Evolutionary conservation across 1,140 invertebrate genomes (phyloP).

Genomic region (Zaprionus ornatus): DNA sequence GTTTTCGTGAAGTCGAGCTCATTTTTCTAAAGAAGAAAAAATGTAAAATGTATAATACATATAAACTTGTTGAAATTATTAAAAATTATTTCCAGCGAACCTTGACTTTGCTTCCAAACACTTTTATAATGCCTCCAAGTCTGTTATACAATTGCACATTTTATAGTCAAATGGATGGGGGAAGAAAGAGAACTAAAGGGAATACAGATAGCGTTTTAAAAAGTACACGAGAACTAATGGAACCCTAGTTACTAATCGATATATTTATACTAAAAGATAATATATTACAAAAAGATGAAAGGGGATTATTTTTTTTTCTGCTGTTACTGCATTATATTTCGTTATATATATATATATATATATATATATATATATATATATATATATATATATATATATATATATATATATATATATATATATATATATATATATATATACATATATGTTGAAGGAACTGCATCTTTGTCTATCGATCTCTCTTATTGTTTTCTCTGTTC

Average conservation of each 20-base stretch:
- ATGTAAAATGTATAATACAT: neutral
- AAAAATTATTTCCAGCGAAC: neutral
- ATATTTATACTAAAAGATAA: constrained; percentile 24
- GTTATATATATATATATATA: too few species aligned
- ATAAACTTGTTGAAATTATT: neutral
- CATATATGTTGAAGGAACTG: constrained; percentile 30
- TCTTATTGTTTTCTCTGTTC: constrained; percentile 3
- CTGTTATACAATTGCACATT: constrained; percentile 54
- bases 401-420: too few species aligned
- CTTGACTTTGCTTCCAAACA: constrained; percentile 23
- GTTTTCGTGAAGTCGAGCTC: constrained; percentile 9
- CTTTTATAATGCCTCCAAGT: constrained; percentile 49
- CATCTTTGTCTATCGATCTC: constrained; percentile 43
- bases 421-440: too few species aligned
- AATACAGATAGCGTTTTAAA: neutral
- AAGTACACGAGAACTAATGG: neutral
- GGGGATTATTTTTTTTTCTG: constrained; percentile 15
- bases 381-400: too few species aligned
- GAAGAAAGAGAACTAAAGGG: neutral
- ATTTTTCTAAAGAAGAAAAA: neutral
- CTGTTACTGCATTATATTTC: neutral
- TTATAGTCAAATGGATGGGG: constrained; percentile 10
- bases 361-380: too few species aligned
- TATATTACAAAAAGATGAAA: constrained; percentile 36
- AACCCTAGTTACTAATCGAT: constrained; percentile 24